phyloP scores from a whole-genome alignment of 2,888 invertebrate genomes.

The Aspidapion aeneum region DNA sequence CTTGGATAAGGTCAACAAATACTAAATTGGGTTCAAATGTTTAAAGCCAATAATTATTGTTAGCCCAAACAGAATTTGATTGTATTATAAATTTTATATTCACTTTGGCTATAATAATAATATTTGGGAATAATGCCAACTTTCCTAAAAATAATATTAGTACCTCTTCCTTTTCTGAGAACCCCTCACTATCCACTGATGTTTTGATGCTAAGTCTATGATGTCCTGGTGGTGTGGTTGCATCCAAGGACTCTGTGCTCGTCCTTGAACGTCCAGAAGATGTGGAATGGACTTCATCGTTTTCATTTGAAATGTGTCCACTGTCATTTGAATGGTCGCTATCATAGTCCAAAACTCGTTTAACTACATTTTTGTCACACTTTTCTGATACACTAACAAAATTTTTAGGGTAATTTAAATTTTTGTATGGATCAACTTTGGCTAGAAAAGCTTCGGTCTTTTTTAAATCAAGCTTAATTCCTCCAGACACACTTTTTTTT shows the following conservation, averaged over 20 bases:
- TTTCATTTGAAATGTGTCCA: conserved; percentile 76
- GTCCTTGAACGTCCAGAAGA: conserved; percentile 24
- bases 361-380: conserved; percentile 13
- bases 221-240: not conserved
- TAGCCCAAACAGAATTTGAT: too few species aligned
- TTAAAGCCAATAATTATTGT: too few species aligned
- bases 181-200: not conserved
- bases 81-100: too few species aligned
- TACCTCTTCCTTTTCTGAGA: not conserved
- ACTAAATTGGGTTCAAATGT: too few species aligned
- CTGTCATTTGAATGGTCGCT: conserved; percentile 76
- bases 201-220: not conserved
- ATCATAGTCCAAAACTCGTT: conserved; percentile 48
- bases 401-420: conserved; percentile 26
- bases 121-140: too few species aligned
- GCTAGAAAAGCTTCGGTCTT: conserved; percentile 32
- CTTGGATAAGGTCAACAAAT: too few species aligned
- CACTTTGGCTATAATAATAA: too few species aligned
- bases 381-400: conserved; percentile 25
- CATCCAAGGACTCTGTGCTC: conserved; percentile 28
- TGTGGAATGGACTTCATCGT: conserved; percentile 39
- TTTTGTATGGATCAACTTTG: conserved; percentile 23
- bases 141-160: too few species aligned
- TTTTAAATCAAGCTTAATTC: conserved; percentile 30
- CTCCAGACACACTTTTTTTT: conserved; percentile 16